Conservation (phyloP, 2,797 vertebrate species). For the Amniataba percoides region DNA sequence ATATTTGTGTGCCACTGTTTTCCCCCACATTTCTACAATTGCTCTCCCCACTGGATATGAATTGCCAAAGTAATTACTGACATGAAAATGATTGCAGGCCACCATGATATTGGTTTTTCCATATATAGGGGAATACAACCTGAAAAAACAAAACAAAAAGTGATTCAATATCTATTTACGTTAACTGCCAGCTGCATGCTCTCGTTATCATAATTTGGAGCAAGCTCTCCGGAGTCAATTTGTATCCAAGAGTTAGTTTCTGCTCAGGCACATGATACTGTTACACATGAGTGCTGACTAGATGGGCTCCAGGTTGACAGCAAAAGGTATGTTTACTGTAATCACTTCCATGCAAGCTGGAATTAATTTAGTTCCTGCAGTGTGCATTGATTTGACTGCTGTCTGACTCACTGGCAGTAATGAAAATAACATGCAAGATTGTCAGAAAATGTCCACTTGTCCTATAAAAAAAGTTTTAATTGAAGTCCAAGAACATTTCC, state of each 20-base stretch:
- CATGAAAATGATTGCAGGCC: not conserved
- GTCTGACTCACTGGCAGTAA: conserved; percentile 17
- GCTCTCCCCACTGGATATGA: not conserved
- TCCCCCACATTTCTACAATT: not conserved
- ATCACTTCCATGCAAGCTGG: conserved; percentile 2
- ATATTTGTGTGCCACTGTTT: not conserved
- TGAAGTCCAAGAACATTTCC: conserved; percentile 26
- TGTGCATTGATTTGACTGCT: conserved; percentile 26
- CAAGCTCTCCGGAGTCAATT: conserved; percentile 11
- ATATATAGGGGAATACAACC: not conserved
- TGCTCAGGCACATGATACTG: not conserved
- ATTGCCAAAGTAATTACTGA: not conserved
- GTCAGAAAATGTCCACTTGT: conserved; percentile 54
- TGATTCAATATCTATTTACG: not conserved
- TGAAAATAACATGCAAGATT: conserved; percentile 39
- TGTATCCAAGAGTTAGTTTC: conserved; percentile 2
- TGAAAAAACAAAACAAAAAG: not conserved
- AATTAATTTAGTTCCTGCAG: not conserved
- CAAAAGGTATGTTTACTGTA: conserved; percentile 7
- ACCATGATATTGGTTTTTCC: not conserved
- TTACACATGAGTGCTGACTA: not conserved
- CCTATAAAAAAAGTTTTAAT: conserved; percentile 13
- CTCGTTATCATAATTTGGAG: not conserved
- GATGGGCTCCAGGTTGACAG: conserved; percentile 9
- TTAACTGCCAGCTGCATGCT: not conserved